A percentile compares a stretch with the other conserved stretches of the same genome.
Conservation (phyloP, 2,797 vertebrate species). For the Danio aesculapii region DNA sequence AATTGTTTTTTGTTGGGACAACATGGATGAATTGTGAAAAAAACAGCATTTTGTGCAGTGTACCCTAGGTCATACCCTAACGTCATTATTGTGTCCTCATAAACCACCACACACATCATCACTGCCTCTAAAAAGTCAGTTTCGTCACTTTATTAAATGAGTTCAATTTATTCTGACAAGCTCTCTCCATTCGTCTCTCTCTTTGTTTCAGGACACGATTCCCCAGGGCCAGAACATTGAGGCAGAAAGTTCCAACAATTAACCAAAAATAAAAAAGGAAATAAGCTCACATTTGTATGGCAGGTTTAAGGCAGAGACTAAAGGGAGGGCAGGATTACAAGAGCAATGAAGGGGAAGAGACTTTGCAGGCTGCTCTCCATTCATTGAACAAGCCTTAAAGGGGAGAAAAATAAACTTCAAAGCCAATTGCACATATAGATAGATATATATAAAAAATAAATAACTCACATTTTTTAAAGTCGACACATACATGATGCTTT, state of each 20-base stretch:
- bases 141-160: constrained; percentile 62
- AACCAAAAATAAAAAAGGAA: not conserved
- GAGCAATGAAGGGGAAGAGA: constrained; percentile 12
- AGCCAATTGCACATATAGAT: constrained; percentile 17
- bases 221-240: constrained; percentile 38
- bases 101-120: not conserved
- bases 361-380: constrained; percentile 23
- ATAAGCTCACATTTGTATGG: constrained; percentile 15
- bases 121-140: constrained; percentile 10
- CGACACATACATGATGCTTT: constrained; percentile 1
- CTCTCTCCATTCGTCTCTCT: constrained; percentile 37
- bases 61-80: no score
- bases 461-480: constrained; percentile 2
- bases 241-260: constrained; percentile 18
- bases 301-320: constrained; percentile 4
- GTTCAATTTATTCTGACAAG: constrained; percentile 53
- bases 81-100: no score
- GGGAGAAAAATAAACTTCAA: constrained; percentile 28
- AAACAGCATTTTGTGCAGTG: no score
- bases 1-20: no score
- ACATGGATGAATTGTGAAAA: no score
- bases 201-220: constrained; percentile 32
- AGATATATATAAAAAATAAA: not conserved
- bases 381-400: constrained; percentile 34
- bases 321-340: not conserved